phyloP scores from a whole-genome alignment of 2,797 vertebrate species.

The Dipus sagitta region DNA sequence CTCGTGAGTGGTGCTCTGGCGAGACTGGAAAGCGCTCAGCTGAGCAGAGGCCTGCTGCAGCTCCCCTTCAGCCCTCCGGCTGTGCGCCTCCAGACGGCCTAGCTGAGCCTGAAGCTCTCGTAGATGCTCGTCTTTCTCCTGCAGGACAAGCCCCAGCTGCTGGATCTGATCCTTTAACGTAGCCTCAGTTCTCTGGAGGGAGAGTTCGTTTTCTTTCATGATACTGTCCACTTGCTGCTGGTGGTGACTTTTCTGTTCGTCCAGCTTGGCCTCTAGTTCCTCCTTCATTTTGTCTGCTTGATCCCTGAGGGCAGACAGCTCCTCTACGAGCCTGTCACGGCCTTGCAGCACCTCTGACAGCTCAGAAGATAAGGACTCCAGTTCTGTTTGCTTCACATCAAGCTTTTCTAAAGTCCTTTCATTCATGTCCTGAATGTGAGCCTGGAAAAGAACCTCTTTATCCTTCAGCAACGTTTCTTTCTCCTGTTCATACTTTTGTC shows the following conservation, averaged over 20 bases:
- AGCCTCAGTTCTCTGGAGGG: conserved; percentile 90
- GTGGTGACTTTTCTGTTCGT: conserved; percentile 89
- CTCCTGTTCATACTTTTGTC: conserved; percentile 89
- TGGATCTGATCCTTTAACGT: conserved; percentile 92
- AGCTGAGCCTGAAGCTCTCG: conserved; percentile 87
- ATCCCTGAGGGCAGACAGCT: conserved; percentile 86
- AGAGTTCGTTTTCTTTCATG: conserved; percentile 89
- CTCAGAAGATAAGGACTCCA: conserved; percentile 93
- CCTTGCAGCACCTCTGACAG: conserved; percentile 90
- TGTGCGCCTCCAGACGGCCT: conserved; percentile 87
- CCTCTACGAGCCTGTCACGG: conserved; percentile 90
- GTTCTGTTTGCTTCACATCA: conserved; percentile 94
- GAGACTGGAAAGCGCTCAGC: conserved; percentile 79
- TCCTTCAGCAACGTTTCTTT: conserved; percentile 91
- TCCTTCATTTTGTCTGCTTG: conserved; percentile 84
- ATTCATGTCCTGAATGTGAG: conserved; percentile 95
- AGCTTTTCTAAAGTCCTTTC: conserved; percentile 95
- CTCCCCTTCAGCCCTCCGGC: conserved; percentile 86
- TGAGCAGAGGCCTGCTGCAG: conserved; percentile 84
- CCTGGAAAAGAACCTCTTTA: conserved; percentile 92
- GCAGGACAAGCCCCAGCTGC: conserved; percentile 89
- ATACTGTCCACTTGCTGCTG: conserved; percentile 88
- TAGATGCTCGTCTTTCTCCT: conserved; percentile 91
- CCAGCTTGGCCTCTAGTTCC: conserved; percentile 89
- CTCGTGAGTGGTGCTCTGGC: conserved; percentile 60